These are phyloP conservation scores for Microcaecilia unicolor DNA, from an alignment of 2,797 vertebrate genomes.

Conservation along the genomic window DNA sequence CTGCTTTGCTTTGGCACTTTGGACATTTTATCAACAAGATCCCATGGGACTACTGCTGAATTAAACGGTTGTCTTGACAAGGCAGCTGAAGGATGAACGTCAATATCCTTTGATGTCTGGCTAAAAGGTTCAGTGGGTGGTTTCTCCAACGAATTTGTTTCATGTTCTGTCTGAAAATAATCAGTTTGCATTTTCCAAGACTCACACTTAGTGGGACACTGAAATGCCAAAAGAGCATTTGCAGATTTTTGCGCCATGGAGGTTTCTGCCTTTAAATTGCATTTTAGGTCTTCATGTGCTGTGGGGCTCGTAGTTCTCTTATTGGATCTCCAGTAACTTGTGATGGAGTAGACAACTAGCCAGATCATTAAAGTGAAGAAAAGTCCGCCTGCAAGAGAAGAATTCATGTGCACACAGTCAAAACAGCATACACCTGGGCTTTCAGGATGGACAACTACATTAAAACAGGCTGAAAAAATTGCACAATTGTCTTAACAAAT, in stretches of 20 bases:
- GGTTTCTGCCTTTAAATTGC: not conserved
- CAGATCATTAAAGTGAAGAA: not conserved
- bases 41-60: too few relatives aligned
- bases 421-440: too few relatives aligned
- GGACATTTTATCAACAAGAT: too few relatives aligned
- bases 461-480: too few relatives aligned
- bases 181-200: not conserved
- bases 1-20: too few relatives aligned
- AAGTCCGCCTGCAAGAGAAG: constrained; percentile 3
- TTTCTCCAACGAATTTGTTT: not conserved
- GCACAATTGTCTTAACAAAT: too few relatives aligned
- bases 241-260: rapidly evolving
- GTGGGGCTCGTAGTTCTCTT: not conserved
- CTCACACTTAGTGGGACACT: not conserved
- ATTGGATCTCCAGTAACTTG: not conserved
- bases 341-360: not conserved
- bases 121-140: too few relatives aligned
- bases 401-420: too few relatives aligned
- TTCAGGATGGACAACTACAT: too few relatives aligned
- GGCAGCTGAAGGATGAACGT: not conserved
- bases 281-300: not conserved
- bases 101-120: too few relatives aligned
- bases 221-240: rapidly evolving
- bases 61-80: too few relatives aligned
- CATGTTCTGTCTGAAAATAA: not conserved